Conservation (phyloP, 2,113 vertebrate species). For the Malurus alboscapulatus region DNA sequence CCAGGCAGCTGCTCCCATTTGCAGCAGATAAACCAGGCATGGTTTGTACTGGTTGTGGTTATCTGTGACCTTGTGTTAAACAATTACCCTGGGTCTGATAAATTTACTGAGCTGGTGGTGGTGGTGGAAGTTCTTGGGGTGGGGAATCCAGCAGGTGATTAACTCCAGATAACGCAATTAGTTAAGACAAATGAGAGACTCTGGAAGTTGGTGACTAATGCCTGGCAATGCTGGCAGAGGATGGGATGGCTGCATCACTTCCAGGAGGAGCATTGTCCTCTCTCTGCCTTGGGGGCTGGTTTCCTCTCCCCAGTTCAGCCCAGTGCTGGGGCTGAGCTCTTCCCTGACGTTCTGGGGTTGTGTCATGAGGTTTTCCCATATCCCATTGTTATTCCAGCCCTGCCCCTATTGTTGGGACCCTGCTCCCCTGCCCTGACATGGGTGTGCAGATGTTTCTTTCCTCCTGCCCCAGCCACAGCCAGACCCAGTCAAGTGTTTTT, state of each 20-base stretch:
- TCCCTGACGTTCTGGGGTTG: fast-evolving
- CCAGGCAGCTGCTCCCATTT: not conserved
- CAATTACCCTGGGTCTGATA: not conserved
- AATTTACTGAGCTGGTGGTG: not conserved
- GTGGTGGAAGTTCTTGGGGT: not conserved
- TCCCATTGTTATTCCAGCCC: not conserved
- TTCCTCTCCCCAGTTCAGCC: not conserved
- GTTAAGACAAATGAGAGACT: not conserved
- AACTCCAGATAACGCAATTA: not conserved
- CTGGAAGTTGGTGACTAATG: not conserved
- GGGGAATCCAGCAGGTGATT: not conserved
- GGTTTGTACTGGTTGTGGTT: not conserved
- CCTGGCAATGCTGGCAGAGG: not conserved
- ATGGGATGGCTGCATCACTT: not conserved
- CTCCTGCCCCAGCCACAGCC: not conserved
- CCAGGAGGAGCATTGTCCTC: not conserved
- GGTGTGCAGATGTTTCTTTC: not conserved
- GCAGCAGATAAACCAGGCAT: not conserved
- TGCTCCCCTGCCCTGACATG: fast-evolving
- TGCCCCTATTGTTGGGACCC: not conserved
- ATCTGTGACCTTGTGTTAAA: not conserved
- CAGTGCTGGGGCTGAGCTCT: not conserved
- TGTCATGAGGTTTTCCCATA: fast-evolving
- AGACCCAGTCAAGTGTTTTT: not conserved
- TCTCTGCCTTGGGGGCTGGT: not conserved